Percentiles rank a stretch among this genome's conserved stretches.
phyloP scores from a whole-genome alignment of 2,797 vertebrate species.

The Uromys caudimaculatus region DNA sequence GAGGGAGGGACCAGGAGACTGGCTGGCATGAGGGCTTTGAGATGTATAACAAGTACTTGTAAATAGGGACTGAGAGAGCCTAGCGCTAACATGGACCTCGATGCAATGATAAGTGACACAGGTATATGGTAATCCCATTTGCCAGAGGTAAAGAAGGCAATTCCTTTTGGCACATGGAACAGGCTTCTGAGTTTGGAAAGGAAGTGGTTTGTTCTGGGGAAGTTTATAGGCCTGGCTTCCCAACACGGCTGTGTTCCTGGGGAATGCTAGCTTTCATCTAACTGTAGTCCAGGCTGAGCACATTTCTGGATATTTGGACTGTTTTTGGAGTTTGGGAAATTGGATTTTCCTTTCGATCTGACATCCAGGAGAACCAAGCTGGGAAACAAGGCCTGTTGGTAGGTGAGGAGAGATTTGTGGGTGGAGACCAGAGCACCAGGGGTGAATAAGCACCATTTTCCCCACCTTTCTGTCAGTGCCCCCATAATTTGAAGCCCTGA shows the following conservation, averaged over 20 bases:
- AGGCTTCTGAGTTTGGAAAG: conserved; percentile 43
- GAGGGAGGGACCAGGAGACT: not conserved
- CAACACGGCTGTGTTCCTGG: not conserved
- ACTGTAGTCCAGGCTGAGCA: not conserved
- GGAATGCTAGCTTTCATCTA: not conserved
- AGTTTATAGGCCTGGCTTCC: conserved; percentile 5
- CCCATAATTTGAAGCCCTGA: not conserved
- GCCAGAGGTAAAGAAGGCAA: not conserved
- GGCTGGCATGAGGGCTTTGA: no score
- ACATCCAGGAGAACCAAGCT: not conserved
- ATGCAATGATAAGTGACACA: not conserved
- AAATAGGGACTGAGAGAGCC: not conserved
- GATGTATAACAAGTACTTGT: not conserved
- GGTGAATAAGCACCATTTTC: not conserved
- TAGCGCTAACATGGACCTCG: not conserved
- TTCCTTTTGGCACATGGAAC: not conserved
- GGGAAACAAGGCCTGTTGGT: not conserved
- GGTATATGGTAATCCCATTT: not conserved
- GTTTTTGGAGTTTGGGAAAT: not conserved
- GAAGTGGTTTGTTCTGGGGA: conserved; percentile 62
- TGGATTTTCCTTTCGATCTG: not conserved
- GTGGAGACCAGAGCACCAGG: not conserved
- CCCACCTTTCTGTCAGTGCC: not conserved
- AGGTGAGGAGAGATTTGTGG: rapidly evolving
- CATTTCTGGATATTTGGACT: not conserved